Conservation (phyloP, 2,797 vertebrate genomes). For the Chanos chanos region DNA sequence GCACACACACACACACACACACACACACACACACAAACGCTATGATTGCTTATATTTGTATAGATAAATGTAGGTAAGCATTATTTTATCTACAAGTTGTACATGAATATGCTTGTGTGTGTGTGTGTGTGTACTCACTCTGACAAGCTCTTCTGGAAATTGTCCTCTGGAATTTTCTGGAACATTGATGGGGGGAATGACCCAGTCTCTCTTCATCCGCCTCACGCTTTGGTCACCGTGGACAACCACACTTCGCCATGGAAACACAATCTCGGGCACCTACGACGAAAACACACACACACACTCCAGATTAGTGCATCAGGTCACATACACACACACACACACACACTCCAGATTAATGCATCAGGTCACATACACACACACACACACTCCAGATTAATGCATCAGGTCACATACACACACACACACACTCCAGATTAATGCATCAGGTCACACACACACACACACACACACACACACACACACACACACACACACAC, state of each 20-base stretch:
- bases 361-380: slow-evolving; percentile 6
- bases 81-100: too few species aligned
- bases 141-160: slow-evolving; percentile 95
- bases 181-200: slow-evolving; percentile 97
- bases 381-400: neutral
- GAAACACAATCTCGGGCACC: slow-evolving; percentile 87
- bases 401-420: too few species aligned
- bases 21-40: too few species aligned
- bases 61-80: too few species aligned
- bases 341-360: slow-evolving; percentile 11
- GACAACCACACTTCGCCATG: slow-evolving; percentile 70
- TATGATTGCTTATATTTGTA: too few species aligned
- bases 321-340: slow-evolving; percentile 24
- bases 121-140: slow-evolving; percentile 71
- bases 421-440: neutral
- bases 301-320: neutral
- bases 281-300: slow-evolving; percentile 59
- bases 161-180: slow-evolving; percentile 94
- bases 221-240: slow-evolving; percentile 74
- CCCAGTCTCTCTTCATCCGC: slow-evolving; percentile 97
- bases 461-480: slow-evolving; percentile 1
- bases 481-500: slow-evolving; percentile 16
- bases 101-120: slow-evolving; percentile 10
- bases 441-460: neutral
- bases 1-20: slow-evolving; percentile 22